phyloP scores from a whole-genome alignment of 2,113 vertebrate species.

The Parotia lawesii region DNA sequence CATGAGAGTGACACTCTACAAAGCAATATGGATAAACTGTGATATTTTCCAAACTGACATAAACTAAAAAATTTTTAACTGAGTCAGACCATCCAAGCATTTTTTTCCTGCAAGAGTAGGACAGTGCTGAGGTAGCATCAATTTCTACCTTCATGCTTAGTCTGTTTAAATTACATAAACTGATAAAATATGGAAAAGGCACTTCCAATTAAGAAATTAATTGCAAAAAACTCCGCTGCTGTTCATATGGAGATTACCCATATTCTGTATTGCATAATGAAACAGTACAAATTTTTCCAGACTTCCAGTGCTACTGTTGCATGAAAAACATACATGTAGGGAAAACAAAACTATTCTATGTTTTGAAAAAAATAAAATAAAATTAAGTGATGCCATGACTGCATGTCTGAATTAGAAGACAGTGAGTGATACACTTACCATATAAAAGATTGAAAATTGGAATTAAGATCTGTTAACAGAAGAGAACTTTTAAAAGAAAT shows the following conservation, averaged over 20 bases:
- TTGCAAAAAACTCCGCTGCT: not conserved
- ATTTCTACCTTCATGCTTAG: conserved; percentile 1
- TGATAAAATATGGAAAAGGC: conserved; percentile 8
- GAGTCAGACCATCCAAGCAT: conserved; percentile 27
- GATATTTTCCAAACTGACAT: not conserved
- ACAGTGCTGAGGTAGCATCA: conserved; percentile 51
- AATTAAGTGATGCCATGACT: not conserved
- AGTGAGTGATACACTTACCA: not conserved
- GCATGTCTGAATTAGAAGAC: not conserved
- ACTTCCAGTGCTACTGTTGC: not conserved
- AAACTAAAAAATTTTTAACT: not conserved
- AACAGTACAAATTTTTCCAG: not conserved
- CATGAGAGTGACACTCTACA: not conserved
- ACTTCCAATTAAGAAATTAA: conserved; percentile 17
- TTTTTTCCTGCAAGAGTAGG: conserved; percentile 39
- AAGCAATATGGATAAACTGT: not conserved
- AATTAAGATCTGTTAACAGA: not conserved
- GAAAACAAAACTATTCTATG: not conserved
- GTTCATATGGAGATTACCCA: not conserved
- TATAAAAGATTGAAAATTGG: not conserved
- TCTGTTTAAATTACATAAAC: conserved; percentile 47
- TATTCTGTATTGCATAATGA: not conserved
- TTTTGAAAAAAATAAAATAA: not conserved
- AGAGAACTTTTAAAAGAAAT: not conserved
- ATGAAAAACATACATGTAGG: not conserved